Conservation (phyloP, 2,888 invertebrate genomes). For the Brenthis ino region DNA sequence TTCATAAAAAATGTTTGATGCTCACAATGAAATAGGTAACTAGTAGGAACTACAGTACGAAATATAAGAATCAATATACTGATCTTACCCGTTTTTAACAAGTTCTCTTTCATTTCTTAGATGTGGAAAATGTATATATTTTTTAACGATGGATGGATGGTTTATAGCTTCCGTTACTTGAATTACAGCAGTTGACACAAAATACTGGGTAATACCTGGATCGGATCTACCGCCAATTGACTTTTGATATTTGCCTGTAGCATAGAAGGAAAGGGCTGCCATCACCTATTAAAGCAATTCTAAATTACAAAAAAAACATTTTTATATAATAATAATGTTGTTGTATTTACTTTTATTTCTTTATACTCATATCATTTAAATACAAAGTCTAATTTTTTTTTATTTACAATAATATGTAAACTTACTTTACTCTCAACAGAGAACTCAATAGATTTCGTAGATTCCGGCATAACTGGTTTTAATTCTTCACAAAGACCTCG, state of each 20-base stretch:
- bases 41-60: too few relatives aligned
- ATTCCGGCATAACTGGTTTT: constrained; percentile 71
- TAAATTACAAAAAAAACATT: background rate
- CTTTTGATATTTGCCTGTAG: constrained; percentile 72
- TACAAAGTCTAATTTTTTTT: background rate
- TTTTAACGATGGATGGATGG: constrained; percentile 66
- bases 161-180: constrained; percentile 74
- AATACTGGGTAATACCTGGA: constrained; percentile 68
- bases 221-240: constrained; percentile 66
- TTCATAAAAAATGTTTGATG: too few relatives aligned
- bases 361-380: too few relatives aligned
- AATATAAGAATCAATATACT: background rate
- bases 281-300: constrained; percentile 54
- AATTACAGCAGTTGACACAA: constrained; percentile 65
- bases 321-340: background rate
- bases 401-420: background rate
- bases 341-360: background rate
- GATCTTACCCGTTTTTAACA: constrained; percentile 63
- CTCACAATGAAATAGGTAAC: too few relatives aligned
- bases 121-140: constrained; percentile 75
- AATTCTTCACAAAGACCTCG: constrained; percentile 66
- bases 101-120: constrained; percentile 67
- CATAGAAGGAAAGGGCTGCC: constrained; percentile 71
- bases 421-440: constrained; percentile 72
- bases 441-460: constrained; percentile 70